Conservation (phyloP, 2,888 invertebrate genomes). For the Clunio marinus region DNA sequence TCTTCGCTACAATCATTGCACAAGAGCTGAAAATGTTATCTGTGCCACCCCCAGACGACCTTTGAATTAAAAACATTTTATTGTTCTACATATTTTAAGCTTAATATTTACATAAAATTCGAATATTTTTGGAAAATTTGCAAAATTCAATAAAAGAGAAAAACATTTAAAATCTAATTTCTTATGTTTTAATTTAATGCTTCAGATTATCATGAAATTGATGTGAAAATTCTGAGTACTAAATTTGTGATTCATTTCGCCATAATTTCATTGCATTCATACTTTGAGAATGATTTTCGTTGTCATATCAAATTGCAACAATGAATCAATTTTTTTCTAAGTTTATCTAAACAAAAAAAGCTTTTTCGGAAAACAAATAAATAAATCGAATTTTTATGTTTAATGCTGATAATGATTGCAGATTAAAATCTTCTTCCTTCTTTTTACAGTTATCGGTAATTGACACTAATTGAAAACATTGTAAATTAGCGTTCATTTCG, state of each 20-base stretch:
- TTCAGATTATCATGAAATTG: too few species aligned
- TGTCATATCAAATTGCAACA: too few species aligned
- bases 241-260: too few species aligned
- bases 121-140: background rate
- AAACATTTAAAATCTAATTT: too few species aligned
- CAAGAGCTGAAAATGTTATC: background rate
- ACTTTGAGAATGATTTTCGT: too few species aligned
- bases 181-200: too few species aligned
- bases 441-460: constrained; percentile 1
- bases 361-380: too few species aligned
- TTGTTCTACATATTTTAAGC: too few species aligned
- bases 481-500: background rate
- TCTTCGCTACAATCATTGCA: background rate
- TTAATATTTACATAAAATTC: background rate
- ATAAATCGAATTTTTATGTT: background rate
- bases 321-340: too few species aligned
- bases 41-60: constrained; percentile 14
- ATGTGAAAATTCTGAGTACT: too few species aligned
- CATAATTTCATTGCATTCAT: too few species aligned
- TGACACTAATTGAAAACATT: constrained; percentile 19
- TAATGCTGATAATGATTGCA: background rate
- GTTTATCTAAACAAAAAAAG: too few species aligned
- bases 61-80: background rate
- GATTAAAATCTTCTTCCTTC: background rate
- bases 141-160: background rate